Evolutionary conservation across 2,113 vertebrate genomes (phyloP).

Genomic region (Phrynocephalus versicolor): DNA sequence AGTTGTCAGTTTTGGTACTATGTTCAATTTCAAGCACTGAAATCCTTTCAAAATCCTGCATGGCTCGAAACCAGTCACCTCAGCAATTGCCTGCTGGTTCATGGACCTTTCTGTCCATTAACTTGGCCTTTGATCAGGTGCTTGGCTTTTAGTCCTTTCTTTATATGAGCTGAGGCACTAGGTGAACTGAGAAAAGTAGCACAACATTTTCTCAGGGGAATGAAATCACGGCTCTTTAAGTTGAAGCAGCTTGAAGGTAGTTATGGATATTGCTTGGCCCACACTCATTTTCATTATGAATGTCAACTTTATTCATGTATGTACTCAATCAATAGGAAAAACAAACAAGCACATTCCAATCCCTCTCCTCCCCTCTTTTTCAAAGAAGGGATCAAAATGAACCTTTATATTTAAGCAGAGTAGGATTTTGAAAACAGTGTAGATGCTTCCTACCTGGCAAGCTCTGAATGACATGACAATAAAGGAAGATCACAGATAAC

Average conservation of each 20-base stretch:
- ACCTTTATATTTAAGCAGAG: neutral
- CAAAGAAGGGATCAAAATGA: neutral
- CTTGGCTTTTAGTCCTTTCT: neutral
- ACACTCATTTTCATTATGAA: constrained; percentile 18
- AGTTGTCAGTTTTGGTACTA: too few species aligned
- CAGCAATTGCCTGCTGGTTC: neutral
- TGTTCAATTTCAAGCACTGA: too few species aligned
- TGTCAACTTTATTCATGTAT: neutral
- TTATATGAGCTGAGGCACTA: neutral
- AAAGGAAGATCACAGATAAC: constrained; percentile 34
- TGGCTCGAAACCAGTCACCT: neutral
- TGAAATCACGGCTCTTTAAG: neutral
- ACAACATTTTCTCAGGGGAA: neutral
- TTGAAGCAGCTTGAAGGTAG: neutral
- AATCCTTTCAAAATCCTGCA: too few species aligned
- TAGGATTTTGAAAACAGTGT: neutral
- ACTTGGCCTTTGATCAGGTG: neutral
- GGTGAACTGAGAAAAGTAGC: too few species aligned
- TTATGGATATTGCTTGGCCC: neutral
- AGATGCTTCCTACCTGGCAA: neutral
- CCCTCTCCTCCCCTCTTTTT: neutral
- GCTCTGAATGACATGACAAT: constrained; percentile 40
- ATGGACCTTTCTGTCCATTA: neutral
- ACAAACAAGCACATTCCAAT: neutral
- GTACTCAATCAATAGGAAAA: neutral